Evolutionary conservation across 2,888 invertebrate species (phyloP).

Genomic region (Tachystola acroxantha): DNA sequence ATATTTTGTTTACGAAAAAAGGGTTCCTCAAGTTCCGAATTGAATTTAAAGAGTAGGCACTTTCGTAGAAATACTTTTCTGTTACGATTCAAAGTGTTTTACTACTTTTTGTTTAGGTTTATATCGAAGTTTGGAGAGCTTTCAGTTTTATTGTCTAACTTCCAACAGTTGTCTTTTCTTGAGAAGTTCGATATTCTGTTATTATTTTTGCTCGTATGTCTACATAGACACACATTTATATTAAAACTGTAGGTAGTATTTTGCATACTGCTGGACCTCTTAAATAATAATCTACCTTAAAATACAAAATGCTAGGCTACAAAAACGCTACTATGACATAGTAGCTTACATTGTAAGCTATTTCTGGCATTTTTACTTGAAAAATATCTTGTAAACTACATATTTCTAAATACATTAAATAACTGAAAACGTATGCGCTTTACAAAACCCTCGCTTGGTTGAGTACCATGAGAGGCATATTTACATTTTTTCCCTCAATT

Average conservation of each 20-base stretch:
- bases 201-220: too few species aligned
- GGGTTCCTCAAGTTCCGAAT: conserved; percentile 32
- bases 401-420: neutral
- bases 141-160: conserved; percentile 24
- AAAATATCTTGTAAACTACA: neutral
- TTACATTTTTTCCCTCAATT: conserved; percentile 58
- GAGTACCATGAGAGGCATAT: conserved; percentile 45
- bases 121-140: conserved; percentile 29
- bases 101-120: conserved; percentile 34
- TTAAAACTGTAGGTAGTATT: too few species aligned
- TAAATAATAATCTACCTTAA: too few species aligned
- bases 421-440: neutral
- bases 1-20: conserved; percentile 43
- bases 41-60: conserved; percentile 43
- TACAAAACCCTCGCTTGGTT: conserved; percentile 33
- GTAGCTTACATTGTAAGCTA: too few species aligned
- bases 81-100: conserved; percentile 31
- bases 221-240: too few species aligned
- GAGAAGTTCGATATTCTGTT: neutral
- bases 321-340: too few species aligned
- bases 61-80: conserved; percentile 31
- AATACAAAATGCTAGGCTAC: too few species aligned
- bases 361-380: too few species aligned
- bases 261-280: too few species aligned
- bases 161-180: neutral